Evolutionary conservation across 2,797 vertebrate genomes (phyloP), one percentile per base, ranked within the genome.

Genomic region (Argyrosomus regius): DNA sequence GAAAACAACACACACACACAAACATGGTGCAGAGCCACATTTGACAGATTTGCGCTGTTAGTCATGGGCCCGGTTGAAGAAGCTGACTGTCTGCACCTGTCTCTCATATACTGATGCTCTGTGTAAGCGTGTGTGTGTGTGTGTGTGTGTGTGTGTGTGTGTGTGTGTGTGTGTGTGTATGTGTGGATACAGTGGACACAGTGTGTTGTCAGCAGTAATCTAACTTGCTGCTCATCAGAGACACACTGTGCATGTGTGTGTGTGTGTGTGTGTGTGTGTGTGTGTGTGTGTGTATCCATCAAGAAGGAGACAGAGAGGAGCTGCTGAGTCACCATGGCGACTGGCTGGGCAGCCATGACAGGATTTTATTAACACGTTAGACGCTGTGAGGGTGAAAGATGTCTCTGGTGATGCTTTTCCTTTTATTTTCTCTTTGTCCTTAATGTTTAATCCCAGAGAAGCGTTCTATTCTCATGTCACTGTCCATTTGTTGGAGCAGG

Each of bases 291-390:
- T 85, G 76, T 89, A 72, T 68, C 45, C 56, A n/a, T 92, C 87
- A 88, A 73, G 46, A 45, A 73, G 48, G 78, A 83, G 84, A 82
- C 72, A 77, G 74, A 52, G 53, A 87, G 82, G 87, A 92, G 85
- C 75, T 93, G 94, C 93, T 93, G 93, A 93, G 91, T 95, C 93
- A 94, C 91, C 87, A 90, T 91, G 87, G 87, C 64, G 80, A 92
- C 88, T 80, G 87, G 66, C 86, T 80, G 71, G 80, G 84, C 86
- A 76, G 81, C 87, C 83, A 88, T 89, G 85, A 86, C 82, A 65
- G 83, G 65, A 70, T 79, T 87, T 66, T 72, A 61, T 85, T 78
- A 82, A 80, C 83, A 41, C 24, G 2, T 78, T 84, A 35, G 71
- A 72, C n/a, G 22, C 46, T 11, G 5, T 50, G 46, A 63, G 43